phyloP scores from a whole-genome alignment of 2,797 vertebrate genomes.

The Craterocephalus amniculus region DNA sequence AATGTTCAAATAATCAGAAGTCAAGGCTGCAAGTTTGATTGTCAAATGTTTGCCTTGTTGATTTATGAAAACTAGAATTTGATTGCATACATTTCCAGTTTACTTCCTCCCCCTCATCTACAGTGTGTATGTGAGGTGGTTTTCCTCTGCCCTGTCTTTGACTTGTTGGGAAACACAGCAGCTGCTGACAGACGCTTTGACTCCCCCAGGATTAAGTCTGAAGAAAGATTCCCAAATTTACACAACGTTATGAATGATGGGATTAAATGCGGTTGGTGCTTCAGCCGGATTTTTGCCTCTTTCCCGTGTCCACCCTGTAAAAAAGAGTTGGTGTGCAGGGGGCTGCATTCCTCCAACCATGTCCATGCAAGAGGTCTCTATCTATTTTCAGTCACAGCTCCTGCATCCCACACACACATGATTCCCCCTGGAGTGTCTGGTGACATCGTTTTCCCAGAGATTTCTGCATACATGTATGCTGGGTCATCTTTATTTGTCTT shows the following conservation, averaged over 20 bases:
- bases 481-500: conserved; percentile 71
- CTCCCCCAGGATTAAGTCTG: conserved; percentile 23
- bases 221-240: conserved; percentile 21
- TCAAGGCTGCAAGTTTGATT: not conserved
- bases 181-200: conserved; percentile 12
- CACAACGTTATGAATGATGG: conserved; percentile 13
- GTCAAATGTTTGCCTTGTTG: not conserved
- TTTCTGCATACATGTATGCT: conserved; percentile 64
- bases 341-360: conserved; percentile 66
- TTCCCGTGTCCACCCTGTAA: conserved; percentile 67
- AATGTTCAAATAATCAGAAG: not conserved
- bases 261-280: conserved; percentile 8
- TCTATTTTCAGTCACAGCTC: conserved; percentile 76
- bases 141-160: not conserved
- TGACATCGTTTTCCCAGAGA: conserved; percentile 80
- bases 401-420: conserved; percentile 70
- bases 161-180: conserved; percentile 4
- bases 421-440: conserved; percentile 74
- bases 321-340: conserved; percentile 51
- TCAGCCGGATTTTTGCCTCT: conserved; percentile 30
- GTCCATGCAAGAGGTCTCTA: conserved; percentile 59
- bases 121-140: not conserved
- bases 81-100: conserved; percentile 5
- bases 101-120: not conserved
- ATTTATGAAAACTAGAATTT: not conserved